Conservation (phyloP, 2,113 vertebrate genomes). For the Oreocharis arfaki region DNA sequence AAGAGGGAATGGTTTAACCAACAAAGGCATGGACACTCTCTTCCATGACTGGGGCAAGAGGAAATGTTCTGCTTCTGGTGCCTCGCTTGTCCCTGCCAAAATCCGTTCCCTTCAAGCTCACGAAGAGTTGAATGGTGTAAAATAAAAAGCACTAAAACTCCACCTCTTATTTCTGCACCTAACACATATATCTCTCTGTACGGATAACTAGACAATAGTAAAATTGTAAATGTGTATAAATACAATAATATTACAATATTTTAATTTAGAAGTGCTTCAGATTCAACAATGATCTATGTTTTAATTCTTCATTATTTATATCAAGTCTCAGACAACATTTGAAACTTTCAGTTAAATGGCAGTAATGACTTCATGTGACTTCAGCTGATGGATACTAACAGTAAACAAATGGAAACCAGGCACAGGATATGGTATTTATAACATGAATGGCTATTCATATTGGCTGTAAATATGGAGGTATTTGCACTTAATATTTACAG, state of each 20-base stretch:
- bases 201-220: background rate
- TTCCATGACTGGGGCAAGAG: background rate
- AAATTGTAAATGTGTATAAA: background rate
- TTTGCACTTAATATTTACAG: background rate
- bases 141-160: background rate
- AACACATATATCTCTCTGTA: background rate
- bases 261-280: background rate
- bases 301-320: background rate
- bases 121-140: background rate
- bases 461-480: background rate
- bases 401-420: background rate
- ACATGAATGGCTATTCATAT: background rate
- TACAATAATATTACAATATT: background rate
- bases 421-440: background rate
- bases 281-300: background rate
- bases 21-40: no score
- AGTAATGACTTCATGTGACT: background rate
- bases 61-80: rapidly evolving
- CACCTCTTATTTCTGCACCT: background rate
- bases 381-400: background rate
- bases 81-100: background rate
- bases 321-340: background rate
- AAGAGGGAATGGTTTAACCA: no score
- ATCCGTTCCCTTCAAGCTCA: background rate
- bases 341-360: background rate